Base-by-base conservation (phyloP, 2,888 invertebrate species). In the Tanypteryx hageni region DNA sequence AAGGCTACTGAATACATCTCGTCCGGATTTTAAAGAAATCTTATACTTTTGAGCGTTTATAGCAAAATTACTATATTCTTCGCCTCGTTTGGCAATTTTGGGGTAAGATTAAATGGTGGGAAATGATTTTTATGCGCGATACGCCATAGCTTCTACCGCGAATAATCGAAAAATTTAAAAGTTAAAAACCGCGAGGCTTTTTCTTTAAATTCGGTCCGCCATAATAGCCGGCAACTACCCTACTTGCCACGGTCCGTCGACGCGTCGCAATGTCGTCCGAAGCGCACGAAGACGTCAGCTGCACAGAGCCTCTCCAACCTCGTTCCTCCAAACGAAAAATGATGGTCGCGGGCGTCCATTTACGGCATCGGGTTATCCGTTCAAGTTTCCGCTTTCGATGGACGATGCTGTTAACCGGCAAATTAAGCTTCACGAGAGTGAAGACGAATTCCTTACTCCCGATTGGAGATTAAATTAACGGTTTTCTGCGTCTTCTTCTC, bases 361-460 rank as follows among this genome's bases (percentile, higher is more conserved):
- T 27, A 76, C 27, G 76, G 76, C 22, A 22, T 7, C 76, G 76
- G 13, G 22, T 27, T 13, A 76, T 18, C 76, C 76, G 44, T 76
- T 76, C 76, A 76, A 76, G 76, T 76, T 76, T 76, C 76, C 76
- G 22, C 76, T 76, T 27, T 27, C 11, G 76, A 76, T 76, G 11
- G 76, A 13, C 22, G 27, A 22, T 76, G 22, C 13, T 27, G 76
- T 76, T 27, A 27, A 22, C 27, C 22, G 11, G 13, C 22, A 76
- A 27, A 76, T 76, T 76, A 76, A 76, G 76, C 0, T 18, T 44
- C n/a, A 18, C 68, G 76, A 76, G 27, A 76, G 76, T 76, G 22
- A 76, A 27, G 68, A n/a, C n/a, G 13, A 68, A 68, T 68, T 18
- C 64, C 16, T 64, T 0, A 11, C 18, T 10, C 9, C 76, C 76